These are phyloP conservation scores for Halcyon badia DNA, from an alignment of 2,797 vertebrate genomes.

Conservation along the genomic window DNA sequence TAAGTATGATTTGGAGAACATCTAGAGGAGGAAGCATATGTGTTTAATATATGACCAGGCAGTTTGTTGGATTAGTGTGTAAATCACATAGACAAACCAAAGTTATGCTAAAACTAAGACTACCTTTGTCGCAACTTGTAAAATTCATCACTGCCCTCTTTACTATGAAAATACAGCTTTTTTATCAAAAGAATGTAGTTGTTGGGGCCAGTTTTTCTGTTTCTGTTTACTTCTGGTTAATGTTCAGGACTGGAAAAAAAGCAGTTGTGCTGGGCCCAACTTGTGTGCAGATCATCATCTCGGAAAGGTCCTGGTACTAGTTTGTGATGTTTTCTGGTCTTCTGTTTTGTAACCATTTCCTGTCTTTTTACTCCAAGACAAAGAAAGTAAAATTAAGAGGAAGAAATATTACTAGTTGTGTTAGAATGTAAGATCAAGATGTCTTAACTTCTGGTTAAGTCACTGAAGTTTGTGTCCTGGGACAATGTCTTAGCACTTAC, in stretches of 20 bases:
- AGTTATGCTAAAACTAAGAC: no score
- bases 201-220: background rate
- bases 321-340: background rate
- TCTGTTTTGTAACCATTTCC: background rate
- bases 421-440: background rate
- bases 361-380: background rate
- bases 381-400: background rate
- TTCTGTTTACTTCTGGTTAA: background rate
- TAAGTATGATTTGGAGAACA: background rate
- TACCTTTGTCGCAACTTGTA: background rate
- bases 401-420: background rate
- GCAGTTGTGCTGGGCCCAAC: background rate
- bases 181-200: background rate
- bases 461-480: background rate
- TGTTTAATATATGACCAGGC: background rate
- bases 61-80: background rate
- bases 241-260: background rate
- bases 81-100: background rate
- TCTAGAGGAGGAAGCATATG: background rate
- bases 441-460: background rate
- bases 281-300: background rate
- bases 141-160: background rate
- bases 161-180: background rate
- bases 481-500: rapidly evolving
- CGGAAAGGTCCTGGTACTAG: background rate